A percentile compares a stretch with the other conserved stretches of the same genome.
Evolutionary conservation across 2,113 vertebrate genomes (phyloP).

Genomic region (Pluvialis apricaria): DNA sequence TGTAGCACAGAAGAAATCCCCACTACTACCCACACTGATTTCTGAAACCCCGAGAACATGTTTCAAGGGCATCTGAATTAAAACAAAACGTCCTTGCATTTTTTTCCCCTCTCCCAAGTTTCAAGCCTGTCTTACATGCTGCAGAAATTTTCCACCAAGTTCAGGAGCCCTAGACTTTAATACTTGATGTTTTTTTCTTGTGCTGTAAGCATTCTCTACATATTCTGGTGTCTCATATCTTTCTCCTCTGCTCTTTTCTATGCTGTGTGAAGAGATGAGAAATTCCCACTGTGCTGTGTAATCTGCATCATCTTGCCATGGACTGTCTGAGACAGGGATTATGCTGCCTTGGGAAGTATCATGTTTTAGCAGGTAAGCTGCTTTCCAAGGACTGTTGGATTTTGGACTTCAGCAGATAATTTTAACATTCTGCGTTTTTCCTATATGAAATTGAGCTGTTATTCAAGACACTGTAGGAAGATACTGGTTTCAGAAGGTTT

Average conservation of each 20-base stretch:
- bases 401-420: background rate
- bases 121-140: background rate
- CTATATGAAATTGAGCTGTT: background rate
- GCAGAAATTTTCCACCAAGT: background rate
- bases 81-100: background rate
- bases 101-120: background rate
- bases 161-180: background rate
- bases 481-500: background rate
- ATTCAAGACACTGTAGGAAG: background rate
- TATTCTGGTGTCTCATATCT: background rate
- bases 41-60: background rate
- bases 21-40: background rate
- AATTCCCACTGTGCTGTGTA: background rate
- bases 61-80: background rate
- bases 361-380: constrained; percentile 7
- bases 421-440: background rate
- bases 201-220: background rate
- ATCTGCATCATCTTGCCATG: background rate
- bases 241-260: background rate
- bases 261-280: background rate
- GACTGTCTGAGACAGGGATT: background rate
- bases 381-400: background rate
- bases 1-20: background rate
- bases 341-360: background rate
- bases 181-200: background rate